These are phyloP conservation scores for Phortica magna DNA, from an alignment of 2,888 invertebrate species.

Conservation along the genomic window DNA sequence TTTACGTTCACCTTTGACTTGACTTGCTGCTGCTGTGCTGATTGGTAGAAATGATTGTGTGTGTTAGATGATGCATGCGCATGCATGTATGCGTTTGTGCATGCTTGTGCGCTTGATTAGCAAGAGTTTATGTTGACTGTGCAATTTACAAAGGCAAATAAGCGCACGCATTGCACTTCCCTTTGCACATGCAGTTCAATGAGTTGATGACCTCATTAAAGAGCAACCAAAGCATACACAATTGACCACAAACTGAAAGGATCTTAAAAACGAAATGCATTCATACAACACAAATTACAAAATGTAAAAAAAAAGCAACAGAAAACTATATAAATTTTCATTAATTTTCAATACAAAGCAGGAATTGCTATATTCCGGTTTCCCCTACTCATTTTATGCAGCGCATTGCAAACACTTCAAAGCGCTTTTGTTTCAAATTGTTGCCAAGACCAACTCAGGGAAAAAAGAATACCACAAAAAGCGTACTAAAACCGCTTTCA, in stretches of 20 bases:
- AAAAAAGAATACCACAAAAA: neutral
- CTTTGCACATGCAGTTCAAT: conserved; percentile 18
- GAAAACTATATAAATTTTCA: neutral
- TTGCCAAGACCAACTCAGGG: neutral
- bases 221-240: neutral
- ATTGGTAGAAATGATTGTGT: neutral
- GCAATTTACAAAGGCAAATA: conserved; percentile 30
- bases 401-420: neutral
- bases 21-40: neutral
- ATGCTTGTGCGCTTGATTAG: conserved; percentile 20
- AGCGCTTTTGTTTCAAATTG: conserved; percentile 6
- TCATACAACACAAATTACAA: neutral
- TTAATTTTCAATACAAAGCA: neutral
- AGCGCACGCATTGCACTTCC: neutral
- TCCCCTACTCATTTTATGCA: neutral
- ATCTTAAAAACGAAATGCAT: too few species aligned
- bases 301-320: neutral
- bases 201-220: conserved; percentile 24
- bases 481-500: neutral
- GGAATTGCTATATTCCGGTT: neutral
- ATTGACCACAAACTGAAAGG: neutral
- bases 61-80: neutral
- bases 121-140: conserved; percentile 5
- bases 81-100: too few species aligned
- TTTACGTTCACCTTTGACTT: conserved; percentile 12